Evolutionary conservation across 2,888 invertebrate genomes (phyloP), one percentile per base, ranked within the genome.

Genomic region (Hyles lineata): DNA sequence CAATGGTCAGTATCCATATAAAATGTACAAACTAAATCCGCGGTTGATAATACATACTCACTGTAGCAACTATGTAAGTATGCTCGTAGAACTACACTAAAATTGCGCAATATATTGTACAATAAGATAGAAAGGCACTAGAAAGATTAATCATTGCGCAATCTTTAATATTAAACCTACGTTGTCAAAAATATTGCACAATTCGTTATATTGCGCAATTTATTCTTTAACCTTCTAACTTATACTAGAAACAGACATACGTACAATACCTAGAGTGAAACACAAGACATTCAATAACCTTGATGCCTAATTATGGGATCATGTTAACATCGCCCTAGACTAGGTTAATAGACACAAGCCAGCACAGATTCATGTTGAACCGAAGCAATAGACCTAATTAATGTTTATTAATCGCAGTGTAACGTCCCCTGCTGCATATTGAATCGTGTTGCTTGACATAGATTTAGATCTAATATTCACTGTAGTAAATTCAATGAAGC

Each of bases 321-420:
- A n/a, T 70, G 70, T 8, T 70, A 72, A 70, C 70, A 74, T 73
- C 55, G 15, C 8, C 70, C n/a, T 8, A 32, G 11, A 21, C 29
- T 50, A 23, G 17, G 43, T 67, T 67, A 67, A 62, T 32, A 32
- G 32, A 62, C 35, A 9, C 62, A 35, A 35, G 67, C 60, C 15
- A 25, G 15, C 6, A 50, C 17, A n/a, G 50, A 67, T 67, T 23
- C 50, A 17, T 67, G 67, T 67, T 67, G 21, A 43, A 23, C 67
- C 43, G 50, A 11, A 43, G 43, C 43, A 43, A 43, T 43, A 43
- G 43, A 43, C 23, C 6, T 50, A 23, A 43, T 63, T 43, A 67
- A 67, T 67, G 50, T 43, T 50, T 50, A 63, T 35, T 35, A 25
- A 25, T 60, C 15, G 60, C 55, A n/a, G 55, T n/a, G 17, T 55